A percentile compares a stretch with the other conserved stretches of the same genome.
phyloP scores from a whole-genome alignment of 2,113 vertebrate species.

The Corythoichthys haematopterus region DNA sequence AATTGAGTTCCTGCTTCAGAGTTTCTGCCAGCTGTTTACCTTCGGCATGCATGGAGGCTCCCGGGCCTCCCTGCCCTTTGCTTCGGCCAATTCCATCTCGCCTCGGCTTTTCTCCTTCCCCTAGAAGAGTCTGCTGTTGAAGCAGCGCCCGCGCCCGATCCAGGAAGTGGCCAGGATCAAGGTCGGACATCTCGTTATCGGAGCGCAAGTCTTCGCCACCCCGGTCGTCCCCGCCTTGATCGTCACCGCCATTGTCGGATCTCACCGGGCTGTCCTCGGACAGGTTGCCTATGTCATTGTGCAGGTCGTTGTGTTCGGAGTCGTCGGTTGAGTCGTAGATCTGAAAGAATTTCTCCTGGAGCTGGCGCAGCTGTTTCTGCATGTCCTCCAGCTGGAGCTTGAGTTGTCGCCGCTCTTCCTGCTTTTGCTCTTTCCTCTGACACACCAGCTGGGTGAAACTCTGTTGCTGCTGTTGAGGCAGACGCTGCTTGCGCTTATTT shows the following conservation, averaged over 20 bases:
- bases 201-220: slow-evolving; percentile 77
- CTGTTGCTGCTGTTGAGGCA: slow-evolving; percentile 97
- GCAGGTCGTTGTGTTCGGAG: slow-evolving; percentile 84
- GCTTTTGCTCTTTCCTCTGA: slow-evolving; percentile 93
- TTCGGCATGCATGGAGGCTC: slow-evolving; percentile 81
- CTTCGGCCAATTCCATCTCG: slow-evolving; percentile 79
- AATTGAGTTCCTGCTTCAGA: slow-evolving; percentile 95
- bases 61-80: slow-evolving; percentile 79
- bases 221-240: slow-evolving; percentile 69
- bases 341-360: slow-evolving; percentile 99
- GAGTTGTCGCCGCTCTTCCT: slow-evolving; percentile 94
- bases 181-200: slow-evolving; percentile 87
- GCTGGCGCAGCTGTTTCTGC: slow-evolving; percentile 98
- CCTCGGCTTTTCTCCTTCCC: slow-evolving; percentile 79
- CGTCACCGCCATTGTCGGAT: slow-evolving; percentile 76
- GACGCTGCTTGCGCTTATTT: slow-evolving; percentile 98
- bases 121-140: slow-evolving; percentile 81
- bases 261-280: slow-evolving; percentile 89
- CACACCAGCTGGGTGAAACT: slow-evolving; percentile 97
- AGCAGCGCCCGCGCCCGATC: slow-evolving; percentile 87
- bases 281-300: slow-evolving; percentile 88
- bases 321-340: slow-evolving; percentile 98
- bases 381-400: slow-evolving; percentile 99
- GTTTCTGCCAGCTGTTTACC: slow-evolving; percentile 95
- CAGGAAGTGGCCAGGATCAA: slow-evolving; percentile 90